Conservation (phyloP, 2,797 vertebrate species). For the Crocodylus rhombifer region DNA sequence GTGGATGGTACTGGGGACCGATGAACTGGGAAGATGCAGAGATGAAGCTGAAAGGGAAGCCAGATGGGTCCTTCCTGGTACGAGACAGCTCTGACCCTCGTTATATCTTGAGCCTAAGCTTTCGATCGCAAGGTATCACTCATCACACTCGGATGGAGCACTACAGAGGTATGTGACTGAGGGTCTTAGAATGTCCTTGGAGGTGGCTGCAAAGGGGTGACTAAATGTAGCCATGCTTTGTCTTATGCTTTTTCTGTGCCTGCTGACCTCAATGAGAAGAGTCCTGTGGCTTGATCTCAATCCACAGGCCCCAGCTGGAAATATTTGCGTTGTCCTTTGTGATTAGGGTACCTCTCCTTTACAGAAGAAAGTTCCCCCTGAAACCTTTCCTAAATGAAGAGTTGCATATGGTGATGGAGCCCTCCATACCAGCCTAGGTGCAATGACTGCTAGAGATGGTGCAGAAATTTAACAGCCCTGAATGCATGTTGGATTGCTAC, state of each 20-base stretch:
- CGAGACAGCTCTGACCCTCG: slow-evolving; percentile 96
- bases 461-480: no score
- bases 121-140: slow-evolving; percentile 95
- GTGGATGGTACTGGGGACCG: slow-evolving; percentile 98
- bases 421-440: no score
- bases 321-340: neutral
- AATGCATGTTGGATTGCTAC: no score
- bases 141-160: slow-evolving; percentile 94
- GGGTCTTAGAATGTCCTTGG: neutral
- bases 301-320: neutral
- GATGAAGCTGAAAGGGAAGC: slow-evolving; percentile 96
- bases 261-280: rapidly evolving
- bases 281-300: neutral
- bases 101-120: slow-evolving; percentile 98
- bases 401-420: no score
- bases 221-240: neutral
- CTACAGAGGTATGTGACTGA: slow-evolving; percentile 82
- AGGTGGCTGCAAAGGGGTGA: neutral
- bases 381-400: no score
- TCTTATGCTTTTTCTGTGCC: neutral
- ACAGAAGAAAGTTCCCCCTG: neutral
- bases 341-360: neutral
- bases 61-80: slow-evolving; percentile 95
- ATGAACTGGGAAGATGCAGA: slow-evolving; percentile 99
- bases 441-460: no score